These are phyloP conservation scores for Lithosia quadra DNA, from an alignment of 2,888 invertebrate genomes.

Conservation along the genomic window DNA sequence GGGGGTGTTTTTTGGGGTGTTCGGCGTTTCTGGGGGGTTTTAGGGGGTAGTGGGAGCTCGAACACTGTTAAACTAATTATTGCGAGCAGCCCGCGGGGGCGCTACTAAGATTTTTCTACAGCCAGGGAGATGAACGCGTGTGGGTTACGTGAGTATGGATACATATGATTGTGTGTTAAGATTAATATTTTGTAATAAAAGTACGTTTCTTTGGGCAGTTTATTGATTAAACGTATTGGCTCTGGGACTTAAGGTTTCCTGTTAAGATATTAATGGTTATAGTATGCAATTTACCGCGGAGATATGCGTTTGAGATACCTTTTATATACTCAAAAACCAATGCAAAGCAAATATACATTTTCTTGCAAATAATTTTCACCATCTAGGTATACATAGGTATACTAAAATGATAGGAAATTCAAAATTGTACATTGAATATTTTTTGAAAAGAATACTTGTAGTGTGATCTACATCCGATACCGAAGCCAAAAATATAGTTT, in stretches of 20 bases:
- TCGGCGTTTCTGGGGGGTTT: constrained; percentile 27
- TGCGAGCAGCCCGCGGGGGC: constrained; percentile 64
- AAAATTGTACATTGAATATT: no score
- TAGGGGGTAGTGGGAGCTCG: constrained; percentile 54
- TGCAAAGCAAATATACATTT: no score
- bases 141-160: constrained; percentile 33
- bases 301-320: background rate
- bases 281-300: background rate
- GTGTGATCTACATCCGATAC: no score
- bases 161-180: constrained; percentile 38
- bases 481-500: no score
- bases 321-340: no score
- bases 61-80: constrained; percentile 79
- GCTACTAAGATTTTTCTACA: constrained; percentile 71
- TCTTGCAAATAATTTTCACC: no score
- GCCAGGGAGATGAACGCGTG: constrained; percentile 54
- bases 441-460: no score
- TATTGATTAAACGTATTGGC: constrained; percentile 39
- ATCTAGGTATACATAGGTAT: no score
- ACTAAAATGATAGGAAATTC: no score
- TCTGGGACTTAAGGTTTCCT: constrained; percentile 13
- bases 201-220: constrained; percentile 28
- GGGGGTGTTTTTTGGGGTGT: constrained; percentile 36
- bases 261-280: background rate
- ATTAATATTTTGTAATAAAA: constrained; percentile 56